These are phyloP conservation scores for Zingel zingel DNA, from an alignment of 2,113 vertebrate species.

Conservation along the genomic window DNA sequence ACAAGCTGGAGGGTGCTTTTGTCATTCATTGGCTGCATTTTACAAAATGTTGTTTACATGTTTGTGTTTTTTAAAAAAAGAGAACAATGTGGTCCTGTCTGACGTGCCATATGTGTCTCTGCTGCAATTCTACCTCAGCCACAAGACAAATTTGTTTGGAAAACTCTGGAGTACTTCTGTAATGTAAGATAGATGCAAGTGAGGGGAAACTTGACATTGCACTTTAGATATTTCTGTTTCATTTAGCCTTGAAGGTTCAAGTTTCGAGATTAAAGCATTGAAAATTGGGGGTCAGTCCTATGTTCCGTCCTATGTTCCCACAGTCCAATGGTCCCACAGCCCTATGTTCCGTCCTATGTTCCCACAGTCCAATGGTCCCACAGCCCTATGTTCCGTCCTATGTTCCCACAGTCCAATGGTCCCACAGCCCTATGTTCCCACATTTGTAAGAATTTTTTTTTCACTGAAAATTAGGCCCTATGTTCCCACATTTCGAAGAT, in stretches of 20 bases:
- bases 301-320: too few relatives aligned
- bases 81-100: conserved; percentile 3
- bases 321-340: too few relatives aligned
- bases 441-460: too few relatives aligned
- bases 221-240: not conserved
- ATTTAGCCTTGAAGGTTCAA: too few relatives aligned
- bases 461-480: too few relatives aligned
- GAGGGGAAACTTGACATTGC: not conserved
- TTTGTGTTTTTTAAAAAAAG: conserved; percentile 23
- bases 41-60: conserved; percentile 33
- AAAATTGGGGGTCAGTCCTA: not conserved
- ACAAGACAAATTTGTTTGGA: conserved; percentile 29
- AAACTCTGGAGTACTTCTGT: not conserved
- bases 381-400: too few relatives aligned
- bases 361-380: too few relatives aligned
- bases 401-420: too few relatives aligned
- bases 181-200: not conserved
- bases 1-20: conserved; percentile 29
- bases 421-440: too few relatives aligned
- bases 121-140: conserved; percentile 7
- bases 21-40: conserved; percentile 2
- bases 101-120: not conserved
- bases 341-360: too few relatives aligned
- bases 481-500: too few relatives aligned
- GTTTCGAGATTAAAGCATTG: not conserved